These are phyloP conservation scores for Probaryconus sp. DNA, from an alignment of 1,140 invertebrate genomes.

Conservation along the genomic window DNA sequence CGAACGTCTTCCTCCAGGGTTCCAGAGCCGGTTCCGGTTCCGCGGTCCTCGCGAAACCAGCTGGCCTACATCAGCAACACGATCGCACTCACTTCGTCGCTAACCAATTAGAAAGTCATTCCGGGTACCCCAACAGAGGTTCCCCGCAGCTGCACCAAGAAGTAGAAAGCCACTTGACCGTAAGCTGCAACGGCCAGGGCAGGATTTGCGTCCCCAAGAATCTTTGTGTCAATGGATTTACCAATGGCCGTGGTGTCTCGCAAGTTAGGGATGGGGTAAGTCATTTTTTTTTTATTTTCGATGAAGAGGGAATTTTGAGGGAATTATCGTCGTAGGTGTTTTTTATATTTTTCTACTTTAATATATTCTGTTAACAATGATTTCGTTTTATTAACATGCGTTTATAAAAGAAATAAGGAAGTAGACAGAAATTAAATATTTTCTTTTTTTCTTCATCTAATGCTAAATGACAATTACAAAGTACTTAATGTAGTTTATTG, in stretches of 20 bases:
- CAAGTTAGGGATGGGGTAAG: conserved; percentile 72
- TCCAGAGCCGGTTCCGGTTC: conserved; percentile 56
- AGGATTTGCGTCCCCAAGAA: conserved; percentile 80
- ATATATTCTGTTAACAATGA: too few species aligned
- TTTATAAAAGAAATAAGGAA: too few species aligned
- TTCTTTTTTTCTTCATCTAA: too few species aligned
- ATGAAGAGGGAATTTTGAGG: neutral
- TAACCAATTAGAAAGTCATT: conserved; percentile 33
- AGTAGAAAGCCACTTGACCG: conserved; percentile 42
- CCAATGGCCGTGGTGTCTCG: conserved; percentile 75
- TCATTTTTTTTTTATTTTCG: neutral
- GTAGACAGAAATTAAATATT: too few species aligned
- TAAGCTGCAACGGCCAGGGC: conserved; percentile 77
- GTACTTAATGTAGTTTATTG: too few species aligned
- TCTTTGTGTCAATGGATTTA: conserved; percentile 80
- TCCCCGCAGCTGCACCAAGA: conserved; percentile 9
- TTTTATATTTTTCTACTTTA: too few species aligned
- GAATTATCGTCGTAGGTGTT: too few species aligned
- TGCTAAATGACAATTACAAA: too few species aligned
- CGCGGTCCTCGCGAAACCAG: conserved; percentile 22
- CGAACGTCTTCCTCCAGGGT: conserved; percentile 30
- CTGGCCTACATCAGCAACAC: conserved; percentile 26
- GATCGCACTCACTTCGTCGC: neutral
- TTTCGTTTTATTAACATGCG: too few species aligned
- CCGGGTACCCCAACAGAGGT: neutral